A percentile compares a stretch with the other conserved stretches of the same genome.
phyloP scores from a whole-genome alignment of 1,140 invertebrate species.

The Brachionus asplanchnoidis region DNA sequence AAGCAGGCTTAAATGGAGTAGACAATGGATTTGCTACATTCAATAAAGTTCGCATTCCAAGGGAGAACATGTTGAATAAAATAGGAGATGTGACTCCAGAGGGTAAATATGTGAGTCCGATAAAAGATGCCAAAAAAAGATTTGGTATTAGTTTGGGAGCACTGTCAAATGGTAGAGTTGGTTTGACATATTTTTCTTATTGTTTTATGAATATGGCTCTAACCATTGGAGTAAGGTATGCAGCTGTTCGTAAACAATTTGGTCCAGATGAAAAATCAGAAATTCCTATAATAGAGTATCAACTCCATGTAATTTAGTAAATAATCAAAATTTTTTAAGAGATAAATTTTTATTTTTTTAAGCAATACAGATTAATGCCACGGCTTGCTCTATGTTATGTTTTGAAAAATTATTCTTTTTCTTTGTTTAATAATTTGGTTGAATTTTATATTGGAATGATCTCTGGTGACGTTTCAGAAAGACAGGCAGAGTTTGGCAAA shows the following conservation, averaged over 20 bases:
- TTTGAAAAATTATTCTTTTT: conserved; percentile 67
- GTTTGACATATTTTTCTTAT: conserved; percentile 65
- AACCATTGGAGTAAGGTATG: conserved; percentile 81
- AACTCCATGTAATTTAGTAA: background rate
- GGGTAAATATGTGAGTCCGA: conserved; percentile 71
- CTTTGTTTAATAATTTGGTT: conserved; percentile 61
- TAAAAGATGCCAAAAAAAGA: conserved; percentile 54
- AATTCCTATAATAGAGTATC: conserved; percentile 35
- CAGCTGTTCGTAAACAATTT: conserved; percentile 81
- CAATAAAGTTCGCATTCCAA: conserved; percentile 75
- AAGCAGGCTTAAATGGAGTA: conserved; percentile 54
- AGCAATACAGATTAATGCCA: conserved; percentile 76
- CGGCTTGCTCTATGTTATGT: conserved; percentile 76
- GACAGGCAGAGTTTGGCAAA: conserved; percentile 64
- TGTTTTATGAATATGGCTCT: conserved; percentile 68
- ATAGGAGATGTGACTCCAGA: conserved; percentile 77
- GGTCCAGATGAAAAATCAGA: conserved; percentile 63
- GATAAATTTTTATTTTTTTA: background rate
- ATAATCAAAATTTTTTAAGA: no score
- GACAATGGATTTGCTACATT: conserved; percentile 64
- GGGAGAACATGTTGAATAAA: conserved; percentile 74
- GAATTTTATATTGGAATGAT: conserved; percentile 60
- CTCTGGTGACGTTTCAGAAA: conserved; percentile 54
- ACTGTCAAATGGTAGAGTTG: conserved; percentile 74
- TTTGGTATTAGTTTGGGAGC: conserved; percentile 65